These are phyloP conservation scores for Drosophila micromelanica DNA, from an alignment of 1,140 invertebrate species.

Conservation along the genomic window DNA sequence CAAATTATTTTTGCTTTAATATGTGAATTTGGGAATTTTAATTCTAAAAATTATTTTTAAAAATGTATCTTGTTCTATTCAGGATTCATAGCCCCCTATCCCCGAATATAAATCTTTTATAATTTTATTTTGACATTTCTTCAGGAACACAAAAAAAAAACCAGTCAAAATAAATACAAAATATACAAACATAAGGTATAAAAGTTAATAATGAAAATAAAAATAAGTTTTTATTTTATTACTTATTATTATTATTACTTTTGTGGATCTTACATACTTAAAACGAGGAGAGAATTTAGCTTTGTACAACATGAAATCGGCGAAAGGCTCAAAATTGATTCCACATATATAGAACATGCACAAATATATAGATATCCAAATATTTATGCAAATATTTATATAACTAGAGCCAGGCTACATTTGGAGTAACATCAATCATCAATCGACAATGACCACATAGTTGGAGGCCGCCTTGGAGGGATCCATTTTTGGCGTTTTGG, in stretches of 20 bases:
- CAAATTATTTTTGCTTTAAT: no score
- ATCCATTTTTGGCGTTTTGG: conserved; percentile 38
- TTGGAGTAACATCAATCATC: conserved; percentile 2
- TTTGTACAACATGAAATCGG: conserved; percentile 31
- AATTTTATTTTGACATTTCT: no score
- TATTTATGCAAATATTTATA: neutral
- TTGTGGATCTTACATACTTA: no score
- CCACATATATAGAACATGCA: neutral
- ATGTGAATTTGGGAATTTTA: no score
- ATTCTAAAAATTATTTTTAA: no score
- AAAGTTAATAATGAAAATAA: conserved; percentile 10
- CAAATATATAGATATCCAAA: neutral
- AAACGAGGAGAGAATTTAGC: neutral
- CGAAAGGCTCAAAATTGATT: neutral
- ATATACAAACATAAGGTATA: neutral
- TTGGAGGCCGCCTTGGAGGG: conserved; percentile 54
- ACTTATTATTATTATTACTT: no score
- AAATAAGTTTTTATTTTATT: no score
- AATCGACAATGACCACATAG: conserved; percentile 59
- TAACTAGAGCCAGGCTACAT: no score
- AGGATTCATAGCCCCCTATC: no score
- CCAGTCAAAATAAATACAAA: conserved; percentile 3
- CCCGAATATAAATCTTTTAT: no score
- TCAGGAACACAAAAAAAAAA: neutral
- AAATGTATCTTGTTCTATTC: no score